phyloP scores from a whole-genome alignment of 1,140 invertebrate genomes.

The Archivesica marissinica region DNA sequence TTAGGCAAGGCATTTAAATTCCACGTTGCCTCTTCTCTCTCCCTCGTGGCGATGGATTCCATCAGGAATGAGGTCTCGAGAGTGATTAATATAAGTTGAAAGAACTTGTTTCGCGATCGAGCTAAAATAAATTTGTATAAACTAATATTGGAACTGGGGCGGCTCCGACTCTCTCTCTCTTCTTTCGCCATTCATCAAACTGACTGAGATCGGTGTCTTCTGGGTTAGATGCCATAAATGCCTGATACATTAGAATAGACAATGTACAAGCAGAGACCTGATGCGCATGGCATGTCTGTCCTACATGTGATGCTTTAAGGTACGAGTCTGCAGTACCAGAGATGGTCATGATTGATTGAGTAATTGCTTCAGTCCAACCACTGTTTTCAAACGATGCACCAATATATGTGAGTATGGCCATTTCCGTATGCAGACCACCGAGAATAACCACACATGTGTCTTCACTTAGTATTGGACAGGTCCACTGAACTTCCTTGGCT shows the following conservation, averaged over 20 bases:
- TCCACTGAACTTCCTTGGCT: constrained; percentile 69
- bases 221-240: neutral
- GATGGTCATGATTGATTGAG: constrained; percentile 58
- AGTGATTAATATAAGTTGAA: too few relatives aligned
- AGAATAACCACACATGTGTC: constrained; percentile 68
- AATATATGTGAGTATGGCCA: constrained; percentile 61
- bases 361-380: constrained; percentile 67
- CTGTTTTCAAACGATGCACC: constrained; percentile 68
- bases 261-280: constrained; percentile 57
- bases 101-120: too few relatives aligned
- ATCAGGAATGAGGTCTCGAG: too few relatives aligned
- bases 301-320: constrained; percentile 45
- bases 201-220: neutral
- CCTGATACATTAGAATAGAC: neutral
- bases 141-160: too few relatives aligned
- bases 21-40: too few relatives aligned
- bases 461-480: constrained; percentile 71
- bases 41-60: too few relatives aligned
- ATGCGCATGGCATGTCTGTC: constrained; percentile 33
- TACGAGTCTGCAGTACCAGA: constrained; percentile 65
- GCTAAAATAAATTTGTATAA: too few relatives aligned
- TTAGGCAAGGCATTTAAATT: too few relatives aligned
- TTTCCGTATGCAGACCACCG: constrained; percentile 57
- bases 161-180: too few relatives aligned
- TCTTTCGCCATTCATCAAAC: constrained; percentile 33